Evolutionary conservation across 2,797 vertebrate species (phyloP).

Genomic region (Linurgus olivaceus): DNA sequence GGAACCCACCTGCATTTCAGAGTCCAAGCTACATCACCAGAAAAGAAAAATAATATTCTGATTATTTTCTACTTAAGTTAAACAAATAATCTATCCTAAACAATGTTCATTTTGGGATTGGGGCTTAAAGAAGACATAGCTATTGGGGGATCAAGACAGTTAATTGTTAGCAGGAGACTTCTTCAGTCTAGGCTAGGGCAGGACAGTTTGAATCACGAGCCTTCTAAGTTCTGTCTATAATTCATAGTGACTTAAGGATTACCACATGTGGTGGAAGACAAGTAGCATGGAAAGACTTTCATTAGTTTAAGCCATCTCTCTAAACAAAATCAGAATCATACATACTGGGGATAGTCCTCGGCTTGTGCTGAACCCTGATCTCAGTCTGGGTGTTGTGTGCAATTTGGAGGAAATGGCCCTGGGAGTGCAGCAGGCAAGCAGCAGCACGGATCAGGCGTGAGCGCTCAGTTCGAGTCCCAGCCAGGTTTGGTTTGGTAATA

Average conservation of each 20-base stretch:
- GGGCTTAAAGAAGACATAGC: neutral
- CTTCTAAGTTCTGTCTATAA: neutral
- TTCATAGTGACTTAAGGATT: neutral
- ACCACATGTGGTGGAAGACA: neutral
- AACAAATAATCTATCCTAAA: neutral
- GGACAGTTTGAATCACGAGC: neutral
- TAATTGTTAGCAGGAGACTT: neutral
- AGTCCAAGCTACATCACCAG: neutral
- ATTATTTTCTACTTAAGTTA: neutral
- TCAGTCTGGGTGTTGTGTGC: neutral
- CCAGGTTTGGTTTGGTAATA: neutral
- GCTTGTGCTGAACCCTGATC: neutral
- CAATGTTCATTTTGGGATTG: neutral
- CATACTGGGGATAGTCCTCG: neutral
- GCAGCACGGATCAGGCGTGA: neutral
- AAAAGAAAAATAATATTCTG: neutral
- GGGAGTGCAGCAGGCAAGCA: neutral
- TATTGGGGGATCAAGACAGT: neutral
- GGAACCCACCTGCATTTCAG: neutral
- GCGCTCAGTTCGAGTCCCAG: fast-evolving
- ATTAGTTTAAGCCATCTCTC: neutral
- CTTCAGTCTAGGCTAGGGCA: neutral
- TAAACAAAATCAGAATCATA: neutral
- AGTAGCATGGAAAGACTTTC: neutral
- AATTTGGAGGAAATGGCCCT: neutral